phyloP scores from a whole-genome alignment of 1,140 invertebrate species.

The Dinothrombium tinctorium region DNA sequence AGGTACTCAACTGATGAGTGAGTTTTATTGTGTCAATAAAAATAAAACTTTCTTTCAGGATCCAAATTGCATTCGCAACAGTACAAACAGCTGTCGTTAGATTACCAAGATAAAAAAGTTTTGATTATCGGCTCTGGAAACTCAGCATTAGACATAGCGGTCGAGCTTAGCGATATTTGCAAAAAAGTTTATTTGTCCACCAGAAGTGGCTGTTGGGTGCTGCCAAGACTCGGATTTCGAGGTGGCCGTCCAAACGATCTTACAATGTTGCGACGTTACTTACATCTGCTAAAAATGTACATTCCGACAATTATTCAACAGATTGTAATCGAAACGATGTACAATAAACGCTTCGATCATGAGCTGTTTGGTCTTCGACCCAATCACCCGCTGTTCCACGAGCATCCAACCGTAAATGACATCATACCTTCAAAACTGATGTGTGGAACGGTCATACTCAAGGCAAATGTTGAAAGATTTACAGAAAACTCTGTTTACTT shows the following conservation, averaged over 20 bases:
- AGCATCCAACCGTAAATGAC: too few relatives aligned
- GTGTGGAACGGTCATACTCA: too few relatives aligned
- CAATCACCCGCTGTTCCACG: too few relatives aligned
- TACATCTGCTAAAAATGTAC: conserved; percentile 10
- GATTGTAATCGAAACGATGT: conserved; percentile 9
- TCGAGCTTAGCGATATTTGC: conserved; percentile 13
- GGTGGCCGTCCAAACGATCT: conserved; percentile 20
- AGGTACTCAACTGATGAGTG: conserved; percentile 11
- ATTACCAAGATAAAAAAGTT: conserved; percentile 22
- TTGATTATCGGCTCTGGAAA: conserved; percentile 30
- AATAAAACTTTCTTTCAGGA: too few relatives aligned
- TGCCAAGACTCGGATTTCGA: conserved; percentile 20
- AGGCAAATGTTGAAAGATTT: too few relatives aligned
- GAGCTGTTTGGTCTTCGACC: conserved; percentile 22
- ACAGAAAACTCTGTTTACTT: too few relatives aligned
- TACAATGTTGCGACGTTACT: conserved; percentile 8
- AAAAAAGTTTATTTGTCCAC: conserved; percentile 14
- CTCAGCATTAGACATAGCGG: conserved; percentile 24
- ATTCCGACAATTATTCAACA: conserved; percentile 8
- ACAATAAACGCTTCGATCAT: conserved; percentile 24
- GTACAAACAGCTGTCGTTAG: conserved; percentile 19
- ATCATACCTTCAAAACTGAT: too few relatives aligned
- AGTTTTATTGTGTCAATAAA: too few relatives aligned
- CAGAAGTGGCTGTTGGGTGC: conserved; percentile 25
- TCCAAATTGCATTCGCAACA: conserved; percentile 25